These are phyloP conservation scores for Urechis unicinctus DNA, from an alignment of 2,888 invertebrate genomes.

Conservation along the genomic window DNA sequence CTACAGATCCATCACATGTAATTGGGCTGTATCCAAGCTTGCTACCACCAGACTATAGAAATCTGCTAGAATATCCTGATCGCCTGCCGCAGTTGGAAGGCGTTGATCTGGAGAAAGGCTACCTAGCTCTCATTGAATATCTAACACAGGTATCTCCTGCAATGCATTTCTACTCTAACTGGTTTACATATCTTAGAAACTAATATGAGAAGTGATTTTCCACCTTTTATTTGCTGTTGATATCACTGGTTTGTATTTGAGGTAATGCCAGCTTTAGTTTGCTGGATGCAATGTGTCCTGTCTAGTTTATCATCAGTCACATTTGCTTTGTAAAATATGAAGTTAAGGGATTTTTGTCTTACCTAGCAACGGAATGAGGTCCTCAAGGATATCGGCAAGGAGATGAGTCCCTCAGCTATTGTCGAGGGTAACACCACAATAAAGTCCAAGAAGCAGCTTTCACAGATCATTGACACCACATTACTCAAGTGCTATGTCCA, in stretches of 20 bases:
- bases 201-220: no score
- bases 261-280: no score
- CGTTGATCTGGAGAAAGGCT: slow-evolving; percentile 77
- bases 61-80: slow-evolving; percentile 56
- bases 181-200: no score
- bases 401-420: slow-evolving; percentile 42
- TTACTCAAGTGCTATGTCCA: slow-evolving; percentile 92
- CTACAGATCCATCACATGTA: slow-evolving; percentile 82
- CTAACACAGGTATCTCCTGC: slow-evolving; percentile 62
- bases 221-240: no score
- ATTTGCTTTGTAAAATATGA: not conserved
- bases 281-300: no score
- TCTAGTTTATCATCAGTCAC: no score
- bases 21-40: slow-evolving; percentile 90
- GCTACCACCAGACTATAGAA: slow-evolving; percentile 58
- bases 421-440: slow-evolving; percentile 50
- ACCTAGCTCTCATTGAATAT: slow-evolving; percentile 83
- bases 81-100: slow-evolving; percentile 64
- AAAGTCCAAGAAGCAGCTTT: slow-evolving; percentile 61
- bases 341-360: not conserved
- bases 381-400: slow-evolving; percentile 35
- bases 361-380: slow-evolving; percentile 48
- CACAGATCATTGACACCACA: slow-evolving; percentile 95
- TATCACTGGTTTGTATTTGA: no score
- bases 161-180: no score